Base-by-base conservation (phyloP, 2,113 vertebrate species). In the Hydrochoerus hydrochaeris region DNA sequence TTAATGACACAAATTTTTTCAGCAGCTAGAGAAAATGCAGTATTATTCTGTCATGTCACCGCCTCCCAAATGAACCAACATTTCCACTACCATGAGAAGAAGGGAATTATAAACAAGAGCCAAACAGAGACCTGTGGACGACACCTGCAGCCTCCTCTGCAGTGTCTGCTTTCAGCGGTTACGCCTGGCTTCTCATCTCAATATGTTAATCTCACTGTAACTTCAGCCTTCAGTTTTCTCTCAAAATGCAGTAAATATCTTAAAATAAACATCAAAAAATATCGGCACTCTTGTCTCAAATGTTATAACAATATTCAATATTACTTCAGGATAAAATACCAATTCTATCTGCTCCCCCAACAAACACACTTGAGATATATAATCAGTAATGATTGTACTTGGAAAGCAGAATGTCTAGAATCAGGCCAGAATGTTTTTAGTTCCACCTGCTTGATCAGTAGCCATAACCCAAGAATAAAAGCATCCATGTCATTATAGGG, bases 401-500 rank as follows among this genome's bases (percentile, higher is more conserved):
- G 32, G 58, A 71, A 32, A 46, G 20, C 67, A 87, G 52, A 46
- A 54, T 58, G 54, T 65, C 20, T n/a, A 94, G 28, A 84, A 84
- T 84, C 12, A 3, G 24, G 62, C 8, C 54, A 91, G 77, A 41
- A 17, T 2, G 22, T 91, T 95, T 85, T 62, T 19, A 69, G 69
- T 88, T 97, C 69, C 16, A 91, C 28, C 12, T 41, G 78, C 69
- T 54, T 86, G 24, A n/a, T 75, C 82, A 82, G 75, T 20, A 94
- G 90, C 32, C 58, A 85, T 2, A 85, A 60, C 32, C 52, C 46
- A 88, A 85, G 65, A 96, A 94, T 69, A 78, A 90, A 83, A 65
- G 26, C 65, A 46, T 44, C 22, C 41, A 32, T 65, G 60, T 60
- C 62, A 80, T 71, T 49, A 77, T 0, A 65, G 1, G 65, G n/a